phyloP scores from a whole-genome alignment of 2,888 invertebrate genomes.

The Drosophila subquinaria region DNA sequence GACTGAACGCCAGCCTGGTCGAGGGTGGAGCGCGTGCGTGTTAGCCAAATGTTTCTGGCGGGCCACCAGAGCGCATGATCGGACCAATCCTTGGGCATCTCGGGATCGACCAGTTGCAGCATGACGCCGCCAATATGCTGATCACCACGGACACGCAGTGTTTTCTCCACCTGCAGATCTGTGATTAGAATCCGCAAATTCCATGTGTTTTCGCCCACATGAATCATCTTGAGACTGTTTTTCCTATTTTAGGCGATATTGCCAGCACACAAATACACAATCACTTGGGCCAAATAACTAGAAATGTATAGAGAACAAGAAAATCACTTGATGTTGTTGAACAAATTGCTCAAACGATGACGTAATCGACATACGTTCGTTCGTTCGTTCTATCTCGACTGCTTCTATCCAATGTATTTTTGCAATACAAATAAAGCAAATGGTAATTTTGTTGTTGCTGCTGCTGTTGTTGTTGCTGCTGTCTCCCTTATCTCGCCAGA shows the following conservation, averaged over 20 bases:
- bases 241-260: slow-evolving; percentile 60
- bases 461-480: slow-evolving; percentile 11
- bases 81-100: slow-evolving; percentile 99
- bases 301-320: slow-evolving; percentile 51
- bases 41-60: slow-evolving; percentile 96
- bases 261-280: slow-evolving; percentile 38
- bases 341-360: slow-evolving; percentile 72
- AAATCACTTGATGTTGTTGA: slow-evolving; percentile 61
- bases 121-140: slow-evolving; percentile 99
- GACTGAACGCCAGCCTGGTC: slow-evolving; percentile 99
- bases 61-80: slow-evolving; percentile 99
- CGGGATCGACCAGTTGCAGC: slow-evolving; percentile 98
- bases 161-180: slow-evolving; percentile 95
- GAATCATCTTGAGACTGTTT: slow-evolving; percentile 82
- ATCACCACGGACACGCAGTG: slow-evolving; percentile 97
- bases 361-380: slow-evolving; percentile 72
- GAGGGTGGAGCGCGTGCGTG: slow-evolving; percentile 96
- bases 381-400: slow-evolving; percentile 10
- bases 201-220: slow-evolving; percentile 97
- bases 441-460: background rate
- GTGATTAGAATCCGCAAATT: slow-evolving; percentile 97
- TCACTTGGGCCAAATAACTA: slow-evolving; percentile 46
- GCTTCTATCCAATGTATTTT: slow-evolving; percentile 56
- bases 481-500: slow-evolving; percentile 75
- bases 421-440: slow-evolving; percentile 47